Percentiles rank a stretch among this genome's conserved stretches.
Conservation (phyloP, 2,113 vertebrate genomes). For the Athene noctua region DNA sequence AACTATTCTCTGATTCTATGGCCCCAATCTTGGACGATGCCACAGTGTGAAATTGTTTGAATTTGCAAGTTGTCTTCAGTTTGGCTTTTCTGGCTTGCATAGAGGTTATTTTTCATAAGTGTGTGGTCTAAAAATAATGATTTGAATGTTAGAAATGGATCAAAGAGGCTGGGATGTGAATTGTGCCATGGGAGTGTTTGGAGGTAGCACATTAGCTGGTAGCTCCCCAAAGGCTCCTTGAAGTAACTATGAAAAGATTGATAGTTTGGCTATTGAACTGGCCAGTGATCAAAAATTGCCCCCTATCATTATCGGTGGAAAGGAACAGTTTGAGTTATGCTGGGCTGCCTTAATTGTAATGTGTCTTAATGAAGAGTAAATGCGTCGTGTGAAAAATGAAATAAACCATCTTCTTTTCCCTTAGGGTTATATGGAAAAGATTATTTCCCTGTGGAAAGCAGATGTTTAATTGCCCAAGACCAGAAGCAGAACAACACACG, state of each 20-base stretch:
- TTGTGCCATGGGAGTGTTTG: not conserved
- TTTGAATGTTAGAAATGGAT: not conserved
- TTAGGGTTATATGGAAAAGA: not conserved
- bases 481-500: slow-evolving; percentile 9
- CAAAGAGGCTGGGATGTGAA: not conserved
- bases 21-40: not conserved
- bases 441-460: slow-evolving; percentile 36
- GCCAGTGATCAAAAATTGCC: not conserved
- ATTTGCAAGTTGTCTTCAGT: not conserved
- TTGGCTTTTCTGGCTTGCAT: not conserved
- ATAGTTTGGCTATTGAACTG: not conserved
- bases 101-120: not conserved
- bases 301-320: not conserved
- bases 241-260: not conserved
- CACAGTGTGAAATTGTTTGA: not conserved
- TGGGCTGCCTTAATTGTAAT: not conserved
- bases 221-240: not conserved
- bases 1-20: not conserved
- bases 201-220: not conserved
- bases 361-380: not conserved
- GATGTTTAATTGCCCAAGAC: slow-evolving; percentile 33
- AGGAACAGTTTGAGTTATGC: not conserved
- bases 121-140: not conserved
- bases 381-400: not conserved
- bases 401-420: not conserved